Evolutionary conservation across 2,113 vertebrate species (phyloP), one percentile per base, ranked within the genome.

Genomic region (Mesembrinibis cayennensis): DNA sequence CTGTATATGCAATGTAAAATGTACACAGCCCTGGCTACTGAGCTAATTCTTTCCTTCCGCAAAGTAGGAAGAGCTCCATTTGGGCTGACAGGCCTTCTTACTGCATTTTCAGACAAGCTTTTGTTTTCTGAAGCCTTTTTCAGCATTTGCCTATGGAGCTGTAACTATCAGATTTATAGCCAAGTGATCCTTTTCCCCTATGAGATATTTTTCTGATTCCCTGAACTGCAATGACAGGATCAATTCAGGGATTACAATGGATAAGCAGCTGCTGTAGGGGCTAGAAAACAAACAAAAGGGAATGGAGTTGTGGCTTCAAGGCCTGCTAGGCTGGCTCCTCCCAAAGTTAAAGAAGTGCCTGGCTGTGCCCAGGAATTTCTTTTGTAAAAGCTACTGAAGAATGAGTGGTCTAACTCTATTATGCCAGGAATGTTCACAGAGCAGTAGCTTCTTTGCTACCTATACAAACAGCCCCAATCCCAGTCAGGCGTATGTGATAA

Each of bases 151-250:
- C 62, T 85, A 32, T 38, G 53, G 95, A 96, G 32, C 42, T 93
- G 86, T 78, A 78, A 62, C 7, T 12, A 26, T 34, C 59, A 89
- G 96, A 95, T 96, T 94, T 96, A 96, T 70, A 89, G 93, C 83
- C 77, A 84, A 87, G 70, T 19, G 73, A 82, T 87, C 62, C 32
- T 87, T 82, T 69, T 38, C 40, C 87, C 40, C 72, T 34, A 5
- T 62, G 80, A 90, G 72, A 65, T 74, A 76, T 89, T 95, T 94
- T 95, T 95, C 83, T 79, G 91, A 95, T 82, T 95, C 89, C 69
- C 45, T 97, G 89, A 91, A 89, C 87, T 93, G 87, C 94, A 95
- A 82, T 80, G 91, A 71, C 83, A 95, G 94, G 81, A 96, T 95
- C 89, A 91, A 49, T 93, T 96, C 84, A 93, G 53, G 58, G 91